Evolutionary conservation across 2,113 vertebrate species (phyloP).

Genomic region (Meriones unguiculatus): DNA sequence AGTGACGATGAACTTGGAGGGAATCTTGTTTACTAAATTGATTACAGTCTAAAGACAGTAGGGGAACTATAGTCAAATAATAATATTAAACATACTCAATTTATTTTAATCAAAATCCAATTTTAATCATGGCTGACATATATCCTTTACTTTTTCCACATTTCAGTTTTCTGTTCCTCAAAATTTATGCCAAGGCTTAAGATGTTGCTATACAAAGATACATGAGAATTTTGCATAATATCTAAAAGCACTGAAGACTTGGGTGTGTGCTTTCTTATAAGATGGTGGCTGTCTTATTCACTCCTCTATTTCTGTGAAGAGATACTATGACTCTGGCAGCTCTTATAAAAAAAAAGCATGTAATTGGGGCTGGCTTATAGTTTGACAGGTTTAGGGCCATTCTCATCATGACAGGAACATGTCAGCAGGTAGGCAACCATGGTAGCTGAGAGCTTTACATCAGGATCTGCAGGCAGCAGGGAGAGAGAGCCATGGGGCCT

Average conservation of each 20-base stretch:
- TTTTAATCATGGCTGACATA: slow-evolving; percentile 42
- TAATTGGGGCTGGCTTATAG: neutral
- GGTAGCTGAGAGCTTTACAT: neutral
- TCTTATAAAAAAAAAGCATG: too few relatives aligned
- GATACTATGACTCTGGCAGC: neutral
- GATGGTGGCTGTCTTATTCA: neutral
- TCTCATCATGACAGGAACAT: neutral
- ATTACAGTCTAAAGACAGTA: slow-evolving; percentile 27
- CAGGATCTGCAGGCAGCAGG: neutral
- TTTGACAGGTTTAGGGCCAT: neutral
- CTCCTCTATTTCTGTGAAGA: neutral
- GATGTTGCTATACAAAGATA: slow-evolving; percentile 15
- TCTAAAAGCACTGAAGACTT: neutral
- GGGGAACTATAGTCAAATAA: neutral
- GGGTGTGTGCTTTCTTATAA: neutral
- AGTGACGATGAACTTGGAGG: slow-evolving; percentile 56
- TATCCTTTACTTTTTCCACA: slow-evolving; percentile 3
- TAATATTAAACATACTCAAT: slow-evolving; percentile 2
- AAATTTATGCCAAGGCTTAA: slow-evolving; percentile 40
- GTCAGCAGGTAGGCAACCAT: too few relatives aligned
- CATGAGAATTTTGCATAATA: neutral
- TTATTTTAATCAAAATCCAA: slow-evolving; percentile 30
- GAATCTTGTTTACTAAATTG: slow-evolving; percentile 39
- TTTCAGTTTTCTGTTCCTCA: slow-evolving; percentile 34
- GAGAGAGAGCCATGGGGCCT: neutral